phyloP scores from a whole-genome alignment of 1,140 invertebrate species.

The Polyergus mexicanus region DNA sequence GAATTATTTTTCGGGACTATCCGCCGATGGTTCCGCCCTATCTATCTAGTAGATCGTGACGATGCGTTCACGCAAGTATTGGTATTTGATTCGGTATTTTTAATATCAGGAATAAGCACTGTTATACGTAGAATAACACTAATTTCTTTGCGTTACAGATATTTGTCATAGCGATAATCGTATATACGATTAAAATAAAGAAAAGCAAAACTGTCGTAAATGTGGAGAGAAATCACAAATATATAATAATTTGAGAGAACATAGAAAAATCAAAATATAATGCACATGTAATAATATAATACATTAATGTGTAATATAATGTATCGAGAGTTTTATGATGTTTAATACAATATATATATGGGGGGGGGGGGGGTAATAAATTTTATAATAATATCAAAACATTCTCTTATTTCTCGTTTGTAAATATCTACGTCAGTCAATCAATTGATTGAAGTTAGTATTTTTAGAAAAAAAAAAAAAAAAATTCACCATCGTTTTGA shows the following conservation, averaged over 20 bases:
- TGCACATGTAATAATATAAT: background rate
- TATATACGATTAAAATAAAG: too few relatives aligned
- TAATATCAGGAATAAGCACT: background rate
- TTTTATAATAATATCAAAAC: background rate
- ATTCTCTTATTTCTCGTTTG: constrained; percentile 36
- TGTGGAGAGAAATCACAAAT: background rate
- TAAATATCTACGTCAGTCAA: constrained; percentile 27
- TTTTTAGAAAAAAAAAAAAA: constrained; percentile 18
- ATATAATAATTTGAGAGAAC: background rate
- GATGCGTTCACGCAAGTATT: background rate
- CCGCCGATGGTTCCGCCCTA: background rate
- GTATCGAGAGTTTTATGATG: background rate
- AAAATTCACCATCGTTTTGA: background rate
- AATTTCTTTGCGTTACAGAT: background rate
- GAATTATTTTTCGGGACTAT: constrained; percentile 49
- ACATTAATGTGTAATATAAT: background rate
- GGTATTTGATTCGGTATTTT: constrained; percentile 5
- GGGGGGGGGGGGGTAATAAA: too few relatives aligned
- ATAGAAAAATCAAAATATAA: background rate
- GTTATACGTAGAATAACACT: background rate
- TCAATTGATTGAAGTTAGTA: constrained; percentile 1
- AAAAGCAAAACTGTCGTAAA: background rate
- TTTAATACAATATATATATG: constrained; percentile 7
- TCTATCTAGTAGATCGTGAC: background rate
- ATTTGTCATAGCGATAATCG: too few relatives aligned